Evolutionary conservation across 2,888 invertebrate genomes (phyloP).

Genomic region (Agrotis exclamationis): DNA sequence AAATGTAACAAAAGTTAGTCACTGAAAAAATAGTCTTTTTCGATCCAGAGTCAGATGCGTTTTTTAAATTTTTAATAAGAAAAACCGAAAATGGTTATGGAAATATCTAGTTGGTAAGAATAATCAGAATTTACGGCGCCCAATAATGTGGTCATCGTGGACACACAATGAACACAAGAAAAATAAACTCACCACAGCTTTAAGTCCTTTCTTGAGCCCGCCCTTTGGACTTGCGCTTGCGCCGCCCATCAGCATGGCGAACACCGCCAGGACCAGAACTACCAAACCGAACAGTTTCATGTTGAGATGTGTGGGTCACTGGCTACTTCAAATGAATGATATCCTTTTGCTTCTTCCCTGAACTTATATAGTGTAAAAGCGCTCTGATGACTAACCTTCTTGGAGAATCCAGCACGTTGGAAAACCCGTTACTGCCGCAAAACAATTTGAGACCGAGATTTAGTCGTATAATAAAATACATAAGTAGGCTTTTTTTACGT

Average conservation of each 20-base stretch:
- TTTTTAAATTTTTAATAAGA: no score
- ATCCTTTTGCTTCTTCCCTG: not conserved
- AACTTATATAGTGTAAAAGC: constrained; percentile 42
- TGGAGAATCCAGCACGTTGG: constrained; percentile 15
- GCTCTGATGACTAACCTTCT: constrained; percentile 30
- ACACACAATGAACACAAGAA: no score
- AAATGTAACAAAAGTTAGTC: constrained; percentile 20
- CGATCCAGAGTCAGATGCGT: no score
- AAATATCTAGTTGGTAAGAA: no score
- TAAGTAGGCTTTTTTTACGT: not conserved
- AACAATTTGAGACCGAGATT: not conserved
- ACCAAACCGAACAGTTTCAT: constrained; percentile 66
- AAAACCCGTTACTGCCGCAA: constrained; percentile 12
- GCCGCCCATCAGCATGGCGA: constrained; percentile 37
- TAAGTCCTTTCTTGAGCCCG: constrained; percentile 18
- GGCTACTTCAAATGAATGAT: constrained; percentile 38
- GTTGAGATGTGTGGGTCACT: constrained; percentile 29
- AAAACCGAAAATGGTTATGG: no score
- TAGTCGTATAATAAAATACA: not conserved
- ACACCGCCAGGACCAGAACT: constrained; percentile 60
- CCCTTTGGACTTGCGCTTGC: no score
- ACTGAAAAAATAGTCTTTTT: no score
- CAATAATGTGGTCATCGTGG: no score
- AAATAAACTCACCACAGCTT: constrained; percentile 61
- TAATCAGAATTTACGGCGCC: no score